Base-by-base conservation (phyloP, 2,113 vertebrate genomes). In the Chunga burmeisteri region DNA sequence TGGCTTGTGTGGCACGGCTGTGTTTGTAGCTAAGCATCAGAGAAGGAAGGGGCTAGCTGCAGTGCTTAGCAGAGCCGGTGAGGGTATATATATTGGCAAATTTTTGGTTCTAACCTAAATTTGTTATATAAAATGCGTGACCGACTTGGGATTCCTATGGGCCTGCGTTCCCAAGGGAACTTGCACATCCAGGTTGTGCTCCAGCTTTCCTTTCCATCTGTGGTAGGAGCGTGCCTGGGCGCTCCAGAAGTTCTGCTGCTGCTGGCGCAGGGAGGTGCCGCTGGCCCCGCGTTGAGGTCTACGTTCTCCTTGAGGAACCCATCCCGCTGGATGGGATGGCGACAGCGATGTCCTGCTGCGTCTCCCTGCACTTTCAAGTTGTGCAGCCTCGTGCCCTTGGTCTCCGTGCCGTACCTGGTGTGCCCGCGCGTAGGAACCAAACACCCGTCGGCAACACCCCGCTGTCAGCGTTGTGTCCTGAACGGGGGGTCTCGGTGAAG, bases 11-110 rank as follows among this genome's bases (percentile, higher is more conserved):
- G n/a, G 58, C 16, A 4, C 3, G 4, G n/a, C 83, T 17, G 36
- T 32, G 65, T 11, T 23, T 14, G 47, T 25, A 30, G 11, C 25
- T 1, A 6, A 38, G 89, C 26, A 2, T 1, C 11, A 2, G 40
- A 11, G 53, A 38, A 38, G 27, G 30, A 65, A 27, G 30, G 40
- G 22, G 16, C 1, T 6, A 23, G 53, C 58, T 27, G 38, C 27
- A 13, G 38, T 2, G 66, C 70, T 81, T 16, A 26, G 68, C 68
- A 25, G 25, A 47, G 65, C 68, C 9, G 6, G 16, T 20, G 5
- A 22, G 13, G 23, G 9, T 36, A 3, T 3, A 1, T 9, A 1
- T 6, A 2, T 4, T 4, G 4, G 9, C 13, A 40, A 4, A 25
- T 19, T 8, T 9, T 58, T 58, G 11, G 63, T 86, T 62, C 58